Evolutionary conservation across 2,797 vertebrate species (phyloP), one percentile per base, ranked within the genome.

Genomic region (Sphenopsis melanotis): DNA sequence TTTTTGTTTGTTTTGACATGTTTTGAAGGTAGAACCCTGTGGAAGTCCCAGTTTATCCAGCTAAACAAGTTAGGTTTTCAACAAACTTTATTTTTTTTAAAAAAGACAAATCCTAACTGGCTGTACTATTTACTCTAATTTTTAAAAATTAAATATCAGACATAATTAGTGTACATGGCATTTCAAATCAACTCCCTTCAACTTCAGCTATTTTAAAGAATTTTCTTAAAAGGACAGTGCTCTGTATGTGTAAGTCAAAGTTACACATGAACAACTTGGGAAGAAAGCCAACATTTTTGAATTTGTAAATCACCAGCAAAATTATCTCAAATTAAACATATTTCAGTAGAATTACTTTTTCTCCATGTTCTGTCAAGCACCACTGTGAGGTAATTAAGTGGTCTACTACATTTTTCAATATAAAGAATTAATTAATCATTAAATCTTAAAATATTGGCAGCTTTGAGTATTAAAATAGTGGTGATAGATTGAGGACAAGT

Each of bases 181-280:
- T 60, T 72, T 56, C 55, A 92, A 30, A 69, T 37, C 20, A 49
- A n/a, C 36, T 57, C 41, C 41, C 53, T 76, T 83, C 60, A 70
- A 65, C 32, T 81, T 56, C 3, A n/a, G n/a, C n/a, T 71, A 3
- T 46, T 84, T 80, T 63, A 19, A 66, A 60, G 63, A 86, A 49
- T 17, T 77, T 74, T 81, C 46, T 83, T 84, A 92, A 94, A 95
- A 98, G 97, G 94, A 96, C 96, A 97, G 96, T 97, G 96, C 96
- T 97, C 97, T 94, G 94, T 42, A 55, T 11, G 34, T 46, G 21
- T 47, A 95, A 90, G 23, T 81, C 83, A 75, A 87, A 87, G 75
- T 6, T 53, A 50, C 52, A 84, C 18, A 61, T 27, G 19, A 91
- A 90, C 19, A 93, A 82, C 49, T 61, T 42, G 42, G 47, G 36